Percentiles rank a stretch among this genome's conserved stretches.
Conservation (phyloP, 2,113 vertebrate species). For the Pelusios castaneus region DNA sequence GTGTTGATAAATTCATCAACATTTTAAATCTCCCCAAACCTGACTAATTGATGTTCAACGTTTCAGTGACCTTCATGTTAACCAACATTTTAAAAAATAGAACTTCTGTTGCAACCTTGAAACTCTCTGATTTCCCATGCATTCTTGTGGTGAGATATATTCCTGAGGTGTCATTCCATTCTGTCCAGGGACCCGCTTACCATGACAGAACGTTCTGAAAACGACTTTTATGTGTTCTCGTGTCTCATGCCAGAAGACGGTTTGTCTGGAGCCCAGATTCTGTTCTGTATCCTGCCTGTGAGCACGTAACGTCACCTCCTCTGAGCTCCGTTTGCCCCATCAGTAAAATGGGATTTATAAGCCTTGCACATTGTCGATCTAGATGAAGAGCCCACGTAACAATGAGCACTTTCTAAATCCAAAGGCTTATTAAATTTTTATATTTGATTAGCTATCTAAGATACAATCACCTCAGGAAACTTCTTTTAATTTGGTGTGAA, state of each 20-base stretch:
- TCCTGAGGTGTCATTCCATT: not conserved
- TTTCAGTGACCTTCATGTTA: conserved; percentile 48
- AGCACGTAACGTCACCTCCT: not conserved
- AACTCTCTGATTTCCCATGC: not conserved
- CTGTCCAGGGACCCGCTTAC: not conserved
- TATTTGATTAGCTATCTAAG: not conserved
- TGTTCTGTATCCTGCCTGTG: not conserved
- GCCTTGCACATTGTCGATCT: not conserved
- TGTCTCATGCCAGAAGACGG: not conserved
- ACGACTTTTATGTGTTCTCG: not conserved
- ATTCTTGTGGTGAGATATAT: not conserved
- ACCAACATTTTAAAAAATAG: conserved; percentile 2
- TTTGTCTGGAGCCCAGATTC: not conserved
- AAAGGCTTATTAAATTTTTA: not conserved
- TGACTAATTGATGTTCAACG: conserved; percentile 35
- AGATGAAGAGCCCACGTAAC: not conserved
- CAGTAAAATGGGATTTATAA: not conserved
- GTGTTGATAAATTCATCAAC: conserved; percentile 32
- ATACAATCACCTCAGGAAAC: not conserved
- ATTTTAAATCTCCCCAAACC: not conserved
- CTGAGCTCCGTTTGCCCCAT: not conserved
- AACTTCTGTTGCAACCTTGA: not conserved
- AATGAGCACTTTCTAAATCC: not conserved
- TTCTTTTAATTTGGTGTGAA: not conserved
- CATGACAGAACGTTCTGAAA: not conserved